phyloP scores from a whole-genome alignment of 1,140 invertebrate species.

The Penaeus japonicus region DNA sequence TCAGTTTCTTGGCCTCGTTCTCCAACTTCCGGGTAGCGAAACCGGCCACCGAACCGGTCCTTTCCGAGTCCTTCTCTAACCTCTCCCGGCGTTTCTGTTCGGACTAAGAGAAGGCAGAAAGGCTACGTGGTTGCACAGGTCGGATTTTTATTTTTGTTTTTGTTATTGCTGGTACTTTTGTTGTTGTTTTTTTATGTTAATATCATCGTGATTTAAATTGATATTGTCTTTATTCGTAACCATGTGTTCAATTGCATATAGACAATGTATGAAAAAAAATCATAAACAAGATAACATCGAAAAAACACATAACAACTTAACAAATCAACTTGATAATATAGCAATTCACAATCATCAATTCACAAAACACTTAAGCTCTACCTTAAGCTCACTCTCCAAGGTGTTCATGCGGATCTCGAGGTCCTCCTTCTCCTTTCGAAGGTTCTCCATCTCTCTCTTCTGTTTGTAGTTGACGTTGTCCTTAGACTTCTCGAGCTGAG shows the following conservation, averaged over 20 bases:
- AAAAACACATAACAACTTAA: too few relatives aligned
- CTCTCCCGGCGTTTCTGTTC: slow-evolving; percentile 73
- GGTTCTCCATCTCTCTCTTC: slow-evolving; percentile 68
- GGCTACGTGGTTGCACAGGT: neutral
- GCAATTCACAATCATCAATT: too few relatives aligned
- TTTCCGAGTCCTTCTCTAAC: slow-evolving; percentile 67
- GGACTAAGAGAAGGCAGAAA: slow-evolving; percentile 64
- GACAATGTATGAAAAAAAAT: too few relatives aligned
- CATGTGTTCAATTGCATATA: too few relatives aligned
- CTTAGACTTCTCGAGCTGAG: slow-evolving; percentile 30
- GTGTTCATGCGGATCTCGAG: slow-evolving; percentile 72
- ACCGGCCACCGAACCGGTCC: slow-evolving; percentile 62
- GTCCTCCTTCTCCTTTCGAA: slow-evolving; percentile 67
- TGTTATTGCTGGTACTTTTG: too few relatives aligned
- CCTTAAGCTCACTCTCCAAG: slow-evolving; percentile 72
- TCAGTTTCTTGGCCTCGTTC: slow-evolving; percentile 72
- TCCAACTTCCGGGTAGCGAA: slow-evolving; percentile 74
- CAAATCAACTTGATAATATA: too few relatives aligned
- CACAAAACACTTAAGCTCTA: slow-evolving; percentile 59
- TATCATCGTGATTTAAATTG: too few relatives aligned
- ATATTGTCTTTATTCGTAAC: too few relatives aligned
- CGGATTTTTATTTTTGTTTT: neutral
- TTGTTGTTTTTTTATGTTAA: too few relatives aligned
- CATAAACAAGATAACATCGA: too few relatives aligned
- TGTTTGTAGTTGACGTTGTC: slow-evolving; percentile 62